A percentile compares a stretch with the other conserved stretches of the same genome.
These are phyloP conservation scores for Paragorgia papillata DNA, from an alignment of 92 coral and sea anemone genomes.

Conservation along the genomic window DNA sequence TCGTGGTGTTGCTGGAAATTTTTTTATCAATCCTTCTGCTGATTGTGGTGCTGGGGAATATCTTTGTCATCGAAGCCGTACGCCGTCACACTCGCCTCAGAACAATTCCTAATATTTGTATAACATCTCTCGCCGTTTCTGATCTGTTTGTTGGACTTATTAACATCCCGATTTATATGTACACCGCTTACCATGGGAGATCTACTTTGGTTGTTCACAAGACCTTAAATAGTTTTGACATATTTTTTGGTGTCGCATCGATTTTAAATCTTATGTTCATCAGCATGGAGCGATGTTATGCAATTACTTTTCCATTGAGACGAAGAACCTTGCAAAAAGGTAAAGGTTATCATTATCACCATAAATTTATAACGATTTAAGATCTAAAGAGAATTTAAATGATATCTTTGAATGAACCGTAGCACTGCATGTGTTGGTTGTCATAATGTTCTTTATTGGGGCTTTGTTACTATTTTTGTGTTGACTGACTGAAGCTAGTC, in stretches of 20 bases:
- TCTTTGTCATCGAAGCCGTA: slow-evolving; percentile 29
- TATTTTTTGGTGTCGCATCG: slow-evolving; percentile 80
- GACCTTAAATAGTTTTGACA: slow-evolving; percentile 52
- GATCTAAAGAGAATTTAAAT: no score
- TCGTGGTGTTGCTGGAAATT: slow-evolving; percentile 25
- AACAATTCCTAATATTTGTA: slow-evolving; percentile 33
- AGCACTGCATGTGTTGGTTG: no score
- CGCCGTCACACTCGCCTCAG: slow-evolving; percentile 25
- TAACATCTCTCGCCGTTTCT: slow-evolving; percentile 31
- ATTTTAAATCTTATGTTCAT: slow-evolving; percentile 87
- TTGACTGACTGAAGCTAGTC: no score
- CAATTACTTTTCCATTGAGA: slow-evolving; percentile 80
- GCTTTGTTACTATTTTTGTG: no score
- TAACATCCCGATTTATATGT: slow-evolving; percentile 40
- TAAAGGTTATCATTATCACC: no score
- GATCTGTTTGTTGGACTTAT: slow-evolving; percentile 30
- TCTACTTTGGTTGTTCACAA: neutral
- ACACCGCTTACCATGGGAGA: slow-evolving; percentile 1
- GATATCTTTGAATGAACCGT: no score
- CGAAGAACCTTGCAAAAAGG: slow-evolving; percentile 83
- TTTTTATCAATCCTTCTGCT: neutral
- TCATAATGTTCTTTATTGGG: no score
- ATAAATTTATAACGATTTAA: no score
- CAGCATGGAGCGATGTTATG: slow-evolving; percentile 92
- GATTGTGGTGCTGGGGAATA: slow-evolving; percentile 19